Percentiles rank a stretch among this genome's conserved stretches.
phyloP scores from a whole-genome alignment of 1,140 invertebrate genomes.

The Camponotus floridanus region DNA sequence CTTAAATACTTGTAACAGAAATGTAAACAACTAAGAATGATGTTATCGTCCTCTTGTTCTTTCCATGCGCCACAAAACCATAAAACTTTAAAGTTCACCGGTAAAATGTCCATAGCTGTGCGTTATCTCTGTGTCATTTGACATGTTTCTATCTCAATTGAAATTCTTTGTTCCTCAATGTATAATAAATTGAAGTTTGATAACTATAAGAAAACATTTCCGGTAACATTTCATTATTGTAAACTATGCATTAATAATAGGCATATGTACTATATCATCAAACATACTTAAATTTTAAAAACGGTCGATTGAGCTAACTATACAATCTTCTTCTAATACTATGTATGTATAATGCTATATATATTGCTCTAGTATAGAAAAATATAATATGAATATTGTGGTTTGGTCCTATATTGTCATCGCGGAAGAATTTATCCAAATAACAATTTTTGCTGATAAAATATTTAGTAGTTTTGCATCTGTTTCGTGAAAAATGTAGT shows the following conservation, averaged over 20 bases:
- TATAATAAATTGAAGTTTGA: neutral
- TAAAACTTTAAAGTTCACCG: conserved; percentile 52
- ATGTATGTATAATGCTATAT: no score
- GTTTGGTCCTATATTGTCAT: no score
- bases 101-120: conserved; percentile 51
- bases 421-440: neutral
- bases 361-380: no score
- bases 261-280: neutral
- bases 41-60: neutral
- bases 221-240: neutral
- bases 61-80: conserved; percentile 58
- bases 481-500: neutral
- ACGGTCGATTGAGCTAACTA: no score
- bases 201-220: neutral
- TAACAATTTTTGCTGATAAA: neutral
- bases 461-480: neutral
- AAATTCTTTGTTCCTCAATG: neutral
- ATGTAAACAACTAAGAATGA: conserved; percentile 12
- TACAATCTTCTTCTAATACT: neutral
- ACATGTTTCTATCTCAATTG: neutral
- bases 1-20: conserved; percentile 41
- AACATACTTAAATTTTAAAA: conserved; percentile 35
- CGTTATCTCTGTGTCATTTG: neutral
- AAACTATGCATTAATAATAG: conserved; percentile 15
- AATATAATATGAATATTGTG: no score